Evolutionary conservation across 2,888 invertebrate genomes (phyloP), one percentile per base, ranked within the genome.

Genomic region (Papilio protenor): DNA sequence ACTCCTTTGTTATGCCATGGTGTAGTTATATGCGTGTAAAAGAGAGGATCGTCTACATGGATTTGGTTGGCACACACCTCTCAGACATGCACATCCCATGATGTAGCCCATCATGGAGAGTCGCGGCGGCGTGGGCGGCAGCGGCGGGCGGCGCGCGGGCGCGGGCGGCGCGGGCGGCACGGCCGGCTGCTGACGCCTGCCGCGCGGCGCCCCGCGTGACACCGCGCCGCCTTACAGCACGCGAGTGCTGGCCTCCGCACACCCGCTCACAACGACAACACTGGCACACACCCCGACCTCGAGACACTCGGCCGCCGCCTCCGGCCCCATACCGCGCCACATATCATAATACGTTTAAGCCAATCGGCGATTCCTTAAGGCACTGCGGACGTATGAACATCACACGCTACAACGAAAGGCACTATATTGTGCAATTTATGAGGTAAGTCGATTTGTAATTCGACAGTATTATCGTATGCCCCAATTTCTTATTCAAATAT

Each of bases 11-110:
- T 64, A 64, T 33, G 23, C 12, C 27, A 61, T 27, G 27, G 61
- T 33, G 18, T 33, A 6, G 16, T 33, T n/a, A 8, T 57, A 10
- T 57, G 8, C 27, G 16, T 33, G 23, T 61, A 11, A 49, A 27
- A 8, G 40, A 11, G 52, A 49, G 27, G n/a, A 57, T 69, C 21
- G 49, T 49, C 57, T 59, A 59, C 55, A 76, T 64, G 33, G 64
- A 61, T 73, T 64, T 72, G 52, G 66, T 64, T 72, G 52, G 66
- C 69, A 90, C 91, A 84, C 85, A 97, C 98, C 98, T 97, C 97
- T 97, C 95, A 98, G 96, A 96, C 98, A 98, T 95, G 98, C 97
- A 96, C 98, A 98, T 94, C 98, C 98, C 98, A 98, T 98, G 96
- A 98, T 97, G 96, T 97, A 98, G 95, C 98, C 98, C 98, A 98